phyloP scores from a whole-genome alignment of 2,888 invertebrate genomes.

The Nipponacmea schrenckii region DNA sequence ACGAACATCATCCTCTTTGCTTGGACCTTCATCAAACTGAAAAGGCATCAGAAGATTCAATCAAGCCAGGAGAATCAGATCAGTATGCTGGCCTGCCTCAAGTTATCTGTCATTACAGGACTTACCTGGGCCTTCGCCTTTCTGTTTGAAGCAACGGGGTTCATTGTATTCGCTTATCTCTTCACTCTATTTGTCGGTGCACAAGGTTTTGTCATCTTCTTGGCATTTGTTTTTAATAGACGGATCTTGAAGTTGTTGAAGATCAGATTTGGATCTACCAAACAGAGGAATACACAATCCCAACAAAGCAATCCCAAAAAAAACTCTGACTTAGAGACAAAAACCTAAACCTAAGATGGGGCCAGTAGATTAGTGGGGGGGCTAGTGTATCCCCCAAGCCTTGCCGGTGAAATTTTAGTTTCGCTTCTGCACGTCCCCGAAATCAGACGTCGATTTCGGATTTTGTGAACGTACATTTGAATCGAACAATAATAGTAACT shows the following conservation, averaged over 20 bases:
- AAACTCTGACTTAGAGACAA: too few relatives aligned
- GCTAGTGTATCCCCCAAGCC: too few relatives aligned
- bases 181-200: conserved; percentile 15
- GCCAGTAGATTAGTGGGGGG: too few relatives aligned
- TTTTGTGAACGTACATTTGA: too few relatives aligned
- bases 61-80: not conserved
- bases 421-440: too few relatives aligned
- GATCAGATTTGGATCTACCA: not conserved
- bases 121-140: conserved; percentile 22
- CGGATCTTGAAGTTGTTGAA: not conserved
- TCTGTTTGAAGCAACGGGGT: not conserved
- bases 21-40: conserved; percentile 17
- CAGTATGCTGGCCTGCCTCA: conserved; percentile 18
- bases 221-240: conserved; percentile 23
- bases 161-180: conserved; percentile 1
- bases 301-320: too few relatives aligned
- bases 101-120: conserved; percentile 23
- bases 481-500: too few relatives aligned
- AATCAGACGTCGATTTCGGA: too few relatives aligned
- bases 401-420: too few relatives aligned
- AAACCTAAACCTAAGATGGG: too few relatives aligned
- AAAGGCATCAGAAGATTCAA: not conserved
- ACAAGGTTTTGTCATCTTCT: conserved; percentile 20
- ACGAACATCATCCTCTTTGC: conserved; percentile 21
- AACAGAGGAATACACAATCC: too few relatives aligned